Conservation (phyloP, 1,140 invertebrate genomes). For the Grapholita molesta region DNA sequence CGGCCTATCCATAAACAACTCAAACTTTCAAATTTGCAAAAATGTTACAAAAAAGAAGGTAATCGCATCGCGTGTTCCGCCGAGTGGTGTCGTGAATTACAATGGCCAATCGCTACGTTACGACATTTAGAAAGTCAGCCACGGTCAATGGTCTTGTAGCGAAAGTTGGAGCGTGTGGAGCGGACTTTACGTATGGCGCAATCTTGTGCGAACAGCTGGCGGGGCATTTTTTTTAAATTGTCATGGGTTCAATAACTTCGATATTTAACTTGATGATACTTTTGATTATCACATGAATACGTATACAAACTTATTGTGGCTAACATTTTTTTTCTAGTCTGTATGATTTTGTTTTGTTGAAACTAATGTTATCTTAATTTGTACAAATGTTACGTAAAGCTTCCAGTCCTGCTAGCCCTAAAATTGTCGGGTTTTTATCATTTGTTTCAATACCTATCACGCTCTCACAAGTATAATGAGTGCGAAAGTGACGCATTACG, state of each 20-base stretch:
- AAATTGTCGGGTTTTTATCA: no score
- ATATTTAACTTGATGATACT: neutral
- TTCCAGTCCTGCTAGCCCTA: no score
- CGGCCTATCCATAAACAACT: neutral
- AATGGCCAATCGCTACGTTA: constrained; percentile 67
- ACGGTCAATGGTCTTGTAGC: constrained; percentile 69
- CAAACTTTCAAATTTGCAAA: constrained; percentile 66
- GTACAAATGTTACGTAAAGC: no score
- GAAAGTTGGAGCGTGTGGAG: constrained; percentile 61
- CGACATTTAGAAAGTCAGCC: constrained; percentile 75
- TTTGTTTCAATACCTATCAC: no score
- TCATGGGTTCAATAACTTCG: neutral
- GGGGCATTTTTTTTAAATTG: neutral
- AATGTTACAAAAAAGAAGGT: constrained; percentile 58
- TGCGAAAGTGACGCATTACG: no score
- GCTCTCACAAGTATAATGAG: no score
- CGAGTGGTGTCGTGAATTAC: constrained; percentile 69
- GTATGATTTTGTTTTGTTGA: no score
- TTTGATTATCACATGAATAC: no score
- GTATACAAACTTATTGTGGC: no score
- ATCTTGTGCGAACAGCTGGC: constrained; percentile 23
- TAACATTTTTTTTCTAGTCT: no score
- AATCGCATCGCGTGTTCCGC: constrained; percentile 67
- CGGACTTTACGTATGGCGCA: constrained; percentile 49
- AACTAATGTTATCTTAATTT: no score